Conservation (phyloP, 2,113 vertebrate species). For the rabbit (Oryctolagus cuniculus) region mOryCun1.1 NC_091434.1:18249001-18249500, state of each 20-base stretch:
- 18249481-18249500: too few relatives aligned
- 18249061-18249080: neutral
- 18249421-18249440: too few relatives aligned
- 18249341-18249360: neutral
- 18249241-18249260: neutral
- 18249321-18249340: neutral
- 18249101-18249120: neutral
- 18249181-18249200: slow-evolving; percentile 19
- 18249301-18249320: neutral
- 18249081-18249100: neutral
- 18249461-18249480: too few relatives aligned
- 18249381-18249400: too few relatives aligned
- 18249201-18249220: neutral
- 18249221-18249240: neutral
- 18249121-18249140: neutral
- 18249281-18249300: neutral
- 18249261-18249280: too few relatives aligned
- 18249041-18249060: neutral
- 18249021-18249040: neutral
- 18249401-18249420: too few relatives aligned
- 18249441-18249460: too few relatives aligned
- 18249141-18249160: neutral
- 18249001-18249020: neutral
- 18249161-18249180: neutral
- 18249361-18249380: too few relatives aligned